Percentiles rank a stretch among this genome's conserved stretches.
phyloP scores from a whole-genome alignment of 2,888 invertebrate genomes.

The Adelognathus sp. region DNA sequence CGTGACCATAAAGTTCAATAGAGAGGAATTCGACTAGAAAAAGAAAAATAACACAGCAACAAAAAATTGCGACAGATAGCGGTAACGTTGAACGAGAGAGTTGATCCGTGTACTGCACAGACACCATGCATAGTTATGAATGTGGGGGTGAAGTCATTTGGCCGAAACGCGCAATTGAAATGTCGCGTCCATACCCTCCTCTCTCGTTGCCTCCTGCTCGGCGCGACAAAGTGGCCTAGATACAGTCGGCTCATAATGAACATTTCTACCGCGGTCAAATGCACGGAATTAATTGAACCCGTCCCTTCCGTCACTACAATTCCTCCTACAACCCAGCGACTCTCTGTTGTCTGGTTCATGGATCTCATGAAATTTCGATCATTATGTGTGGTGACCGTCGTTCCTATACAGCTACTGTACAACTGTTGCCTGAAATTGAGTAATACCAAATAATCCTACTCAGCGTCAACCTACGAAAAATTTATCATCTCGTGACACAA shows the following conservation, averaged over 20 bases:
- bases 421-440: slow-evolving; percentile 18
- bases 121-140: slow-evolving; percentile 7
- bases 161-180: slow-evolving; percentile 42
- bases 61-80: slow-evolving; percentile 1
- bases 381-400: slow-evolving; percentile 36
- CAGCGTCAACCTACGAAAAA: not conserved
- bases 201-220: not conserved
- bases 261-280: slow-evolving; percentile 45
- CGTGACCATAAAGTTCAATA: slow-evolving; percentile 31
- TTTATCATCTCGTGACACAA: not conserved
- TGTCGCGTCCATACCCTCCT: slow-evolving; percentile 25
- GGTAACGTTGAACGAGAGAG: not conserved
- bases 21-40: slow-evolving; percentile 13
- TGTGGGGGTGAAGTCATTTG: slow-evolving; percentile 1
- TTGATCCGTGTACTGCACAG: slow-evolving; percentile 2
- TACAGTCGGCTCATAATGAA: slow-evolving; percentile 43
- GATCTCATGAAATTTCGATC: slow-evolving; percentile 41
- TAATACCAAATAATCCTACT: slow-evolving; percentile 40
- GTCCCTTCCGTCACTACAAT: not conserved
- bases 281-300: slow-evolving; percentile 44
- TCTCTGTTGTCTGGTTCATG: not conserved
- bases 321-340: not conserved
- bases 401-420: not conserved
- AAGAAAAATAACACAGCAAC: slow-evolving; percentile 13
- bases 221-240: slow-evolving; percentile 45